phyloP scores from a whole-genome alignment of 2,113 vertebrate genomes.

The Eonycteris spelaea region DNA sequence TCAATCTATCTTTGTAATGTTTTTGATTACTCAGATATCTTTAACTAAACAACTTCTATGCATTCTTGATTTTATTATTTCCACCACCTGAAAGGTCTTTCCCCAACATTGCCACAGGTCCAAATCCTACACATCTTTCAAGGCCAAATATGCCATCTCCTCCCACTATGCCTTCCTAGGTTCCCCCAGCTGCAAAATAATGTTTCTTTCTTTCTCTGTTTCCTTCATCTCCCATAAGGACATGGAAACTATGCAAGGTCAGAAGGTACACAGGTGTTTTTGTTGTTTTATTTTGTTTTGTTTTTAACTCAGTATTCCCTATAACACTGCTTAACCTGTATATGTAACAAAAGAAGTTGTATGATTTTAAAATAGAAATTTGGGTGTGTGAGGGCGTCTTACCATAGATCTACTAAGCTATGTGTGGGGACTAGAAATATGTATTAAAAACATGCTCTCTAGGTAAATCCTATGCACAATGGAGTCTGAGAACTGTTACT shows the following conservation, averaged over 20 bases:
- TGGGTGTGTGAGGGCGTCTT: not conserved
- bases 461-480: not conserved
- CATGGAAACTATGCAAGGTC: not conserved
- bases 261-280: not conserved
- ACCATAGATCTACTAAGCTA: not conserved
- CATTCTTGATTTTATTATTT: conserved; percentile 25
- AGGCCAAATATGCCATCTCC: not conserved
- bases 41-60: not conserved
- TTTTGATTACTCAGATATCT: not conserved
- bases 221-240: not conserved
- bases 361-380: conserved; percentile 30
- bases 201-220: not conserved
- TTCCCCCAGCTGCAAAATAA: not conserved
- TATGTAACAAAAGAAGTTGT: not conserved
- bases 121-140: not conserved
- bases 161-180: not conserved
- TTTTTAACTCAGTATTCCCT: not conserved
- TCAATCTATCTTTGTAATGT: not conserved
- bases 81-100: not conserved
- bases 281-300: not conserved
- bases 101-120: not conserved
- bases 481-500: not conserved
- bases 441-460: not conserved
- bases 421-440: not conserved
- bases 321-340: not conserved